These are phyloP conservation scores for Drosophila ercepeae DNA, from an alignment of 1,140 invertebrate genomes.

Conservation along the genomic window DNA sequence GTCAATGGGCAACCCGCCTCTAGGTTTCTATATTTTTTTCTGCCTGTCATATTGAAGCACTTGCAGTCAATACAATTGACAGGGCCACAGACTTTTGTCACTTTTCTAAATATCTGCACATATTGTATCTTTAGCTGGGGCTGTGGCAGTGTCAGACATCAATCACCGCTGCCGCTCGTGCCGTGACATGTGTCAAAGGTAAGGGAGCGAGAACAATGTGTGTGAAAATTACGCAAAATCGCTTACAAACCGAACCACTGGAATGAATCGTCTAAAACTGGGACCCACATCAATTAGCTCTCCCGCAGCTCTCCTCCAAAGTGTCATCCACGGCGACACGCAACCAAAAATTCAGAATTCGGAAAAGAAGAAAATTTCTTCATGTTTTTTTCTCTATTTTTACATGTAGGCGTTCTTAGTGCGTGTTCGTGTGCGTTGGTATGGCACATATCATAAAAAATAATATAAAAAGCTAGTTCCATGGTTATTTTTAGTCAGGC, in stretches of 20 bases:
- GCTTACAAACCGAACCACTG: constrained; percentile 29
- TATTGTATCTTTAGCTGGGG: not conserved
- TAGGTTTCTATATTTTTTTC: not conserved
- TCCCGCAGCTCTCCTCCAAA: constrained; percentile 23
- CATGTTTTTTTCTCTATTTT: constrained; percentile 60
- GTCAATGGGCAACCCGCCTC: constrained; percentile 5
- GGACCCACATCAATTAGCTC: constrained; percentile 74
- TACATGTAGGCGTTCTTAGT: constrained; percentile 50
- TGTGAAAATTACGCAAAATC: constrained; percentile 67
- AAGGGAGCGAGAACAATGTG: constrained; percentile 54
- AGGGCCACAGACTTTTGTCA: constrained; percentile 11
- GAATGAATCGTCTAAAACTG: not conserved
- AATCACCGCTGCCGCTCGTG: constrained; percentile 47
- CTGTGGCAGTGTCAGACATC: constrained; percentile 41
- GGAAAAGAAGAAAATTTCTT: constrained; percentile 55
- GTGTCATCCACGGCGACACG: constrained; percentile 52
- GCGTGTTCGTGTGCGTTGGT: constrained; percentile 37
- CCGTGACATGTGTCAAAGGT: constrained; percentile 77
- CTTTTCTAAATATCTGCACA: not conserved
- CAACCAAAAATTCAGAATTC: constrained; percentile 20
- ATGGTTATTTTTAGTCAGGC: constrained; percentile 43
- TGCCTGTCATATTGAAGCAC: constrained; percentile 31
- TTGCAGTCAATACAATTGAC: constrained; percentile 57
- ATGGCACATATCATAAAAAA: constrained; percentile 35
- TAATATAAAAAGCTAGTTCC: constrained; percentile 46